Conservation (phyloP, 2,113 vertebrate genomes). For the Eretmochelys imbricata region DNA sequence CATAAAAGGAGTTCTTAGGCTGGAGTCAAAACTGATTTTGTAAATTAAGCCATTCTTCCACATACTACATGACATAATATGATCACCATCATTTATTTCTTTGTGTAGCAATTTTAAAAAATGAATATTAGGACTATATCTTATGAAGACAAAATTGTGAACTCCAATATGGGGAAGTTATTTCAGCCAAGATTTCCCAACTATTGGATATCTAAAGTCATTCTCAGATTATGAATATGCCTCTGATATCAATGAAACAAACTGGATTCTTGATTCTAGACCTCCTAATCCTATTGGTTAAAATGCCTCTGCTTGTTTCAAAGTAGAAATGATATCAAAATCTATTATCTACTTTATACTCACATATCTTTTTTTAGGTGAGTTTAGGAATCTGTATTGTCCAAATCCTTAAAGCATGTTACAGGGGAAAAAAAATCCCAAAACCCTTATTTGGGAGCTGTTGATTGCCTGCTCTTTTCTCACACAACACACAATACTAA, state of each 20-base stretch:
- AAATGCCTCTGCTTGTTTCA: background rate
- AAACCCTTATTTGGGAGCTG: background rate
- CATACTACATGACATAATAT: background rate
- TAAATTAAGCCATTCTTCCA: background rate
- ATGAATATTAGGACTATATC: background rate
- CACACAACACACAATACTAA: background rate
- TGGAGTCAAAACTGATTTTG: background rate
- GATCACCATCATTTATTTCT: background rate
- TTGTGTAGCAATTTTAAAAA: background rate
- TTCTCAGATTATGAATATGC: background rate
- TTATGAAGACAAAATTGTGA: background rate
- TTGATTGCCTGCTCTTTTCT: background rate
- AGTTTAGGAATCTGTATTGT: background rate
- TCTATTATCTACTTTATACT: fast-evolving
- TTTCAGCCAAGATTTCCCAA: background rate
- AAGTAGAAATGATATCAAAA: background rate
- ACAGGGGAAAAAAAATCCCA: fast-evolving
- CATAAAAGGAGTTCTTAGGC: background rate
- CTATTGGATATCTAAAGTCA: constrained; percentile 36
- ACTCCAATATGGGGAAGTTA: background rate
- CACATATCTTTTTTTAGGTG: background rate
- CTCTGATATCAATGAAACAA: background rate
- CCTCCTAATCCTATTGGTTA: background rate
- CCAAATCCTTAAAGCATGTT: fast-evolving
- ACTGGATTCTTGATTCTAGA: background rate